Base-by-base conservation (phyloP, 1,140 invertebrate species). In the Danaus melanippus region DNA sequence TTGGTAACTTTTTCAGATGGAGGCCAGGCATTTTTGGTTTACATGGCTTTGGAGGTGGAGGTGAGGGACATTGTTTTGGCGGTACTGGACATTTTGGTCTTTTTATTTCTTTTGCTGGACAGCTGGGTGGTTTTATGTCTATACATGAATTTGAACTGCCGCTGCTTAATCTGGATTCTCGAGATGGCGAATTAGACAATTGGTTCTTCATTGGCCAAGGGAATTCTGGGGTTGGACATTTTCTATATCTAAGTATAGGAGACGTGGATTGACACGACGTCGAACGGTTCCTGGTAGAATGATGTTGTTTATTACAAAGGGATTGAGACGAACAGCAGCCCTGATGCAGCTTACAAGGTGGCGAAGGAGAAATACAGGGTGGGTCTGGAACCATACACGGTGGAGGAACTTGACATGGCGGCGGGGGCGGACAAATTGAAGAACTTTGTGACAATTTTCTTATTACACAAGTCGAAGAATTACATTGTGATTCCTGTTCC, bases 1-100 rank as follows among this genome's bases (percentile, higher is more conserved):
- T 50, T 40, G 71, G 69, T 21, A 60, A 46, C 44, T 62, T 71
- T 64, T 60, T 74, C 10, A 74, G 48, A 58, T 60, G 51, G 15
- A 71, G 17, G 0, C 69, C 71, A 3, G 59, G 51, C n/a, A 63
- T 10, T 62, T 57, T 68, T 8, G 49, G 21, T 48, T 50, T 12
- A 12, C 12, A 1, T 32, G 9, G 52, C 54, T 32, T 56, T 8
- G 60, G 60, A 9, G 60, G 56, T 40, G 58, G 64, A 2, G 47
- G n/a, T 50, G 59, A 39, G 9, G 41, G 50, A 32, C 42, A 42
- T 51, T 32, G 2, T 32, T 32, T 32, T 32, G 12, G 12, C 10
- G 15, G 15, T 54, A 15, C 50, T 32, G 52, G 10, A 54, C 62
- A 71, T 2, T 61, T 39, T 40, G 61, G 59, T 21, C 39, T 59